Conservation (phyloP, 2,797 vertebrate species). For the Spinus olivaceus region DNA sequence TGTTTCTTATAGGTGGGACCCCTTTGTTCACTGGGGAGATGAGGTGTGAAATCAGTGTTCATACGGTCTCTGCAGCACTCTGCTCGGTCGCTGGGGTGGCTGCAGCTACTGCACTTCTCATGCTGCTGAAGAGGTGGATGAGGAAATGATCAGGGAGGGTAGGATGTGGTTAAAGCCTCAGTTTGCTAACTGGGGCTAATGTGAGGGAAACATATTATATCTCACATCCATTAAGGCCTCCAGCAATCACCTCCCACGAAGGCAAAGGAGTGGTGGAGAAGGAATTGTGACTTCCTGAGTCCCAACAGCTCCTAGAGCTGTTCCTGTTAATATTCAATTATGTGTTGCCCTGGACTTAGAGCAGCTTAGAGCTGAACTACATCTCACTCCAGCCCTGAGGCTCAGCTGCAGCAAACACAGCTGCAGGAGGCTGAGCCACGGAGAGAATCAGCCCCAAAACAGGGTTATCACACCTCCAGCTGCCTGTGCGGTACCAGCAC, state of each 20-base stretch:
- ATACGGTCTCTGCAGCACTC: fast-evolving
- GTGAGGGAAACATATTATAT: slow-evolving; percentile 1
- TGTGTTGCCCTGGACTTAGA: neutral
- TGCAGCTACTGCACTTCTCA: neutral
- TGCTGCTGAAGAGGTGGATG: slow-evolving; percentile 7
- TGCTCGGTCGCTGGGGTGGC: neutral
- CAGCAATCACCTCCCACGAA: slow-evolving; percentile 33
- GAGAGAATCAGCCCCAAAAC: neutral
- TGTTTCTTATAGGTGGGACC: neutral
- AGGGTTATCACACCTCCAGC: neutral
- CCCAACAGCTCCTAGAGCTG: slow-evolving; percentile 11
- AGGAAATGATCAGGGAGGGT: slow-evolving; percentile 50
- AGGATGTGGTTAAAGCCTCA: slow-evolving; percentile 61
- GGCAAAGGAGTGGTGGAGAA: neutral
- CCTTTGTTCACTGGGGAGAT: neutral
- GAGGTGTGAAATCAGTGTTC: neutral
- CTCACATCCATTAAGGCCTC: slow-evolving; percentile 38
- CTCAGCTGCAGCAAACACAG: slow-evolving; percentile 36
- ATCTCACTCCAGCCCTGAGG: neutral
- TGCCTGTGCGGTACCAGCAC: neutral
- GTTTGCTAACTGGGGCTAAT: slow-evolving; percentile 49
- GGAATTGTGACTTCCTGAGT: slow-evolving; percentile 38
- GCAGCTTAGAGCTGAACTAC: neutral
- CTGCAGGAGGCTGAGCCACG: slow-evolving; percentile 36
- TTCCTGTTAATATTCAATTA: slow-evolving; percentile 49